phyloP scores from a whole-genome alignment of 2,113 vertebrate genomes.

The Lucifuga dentata region DNA sequence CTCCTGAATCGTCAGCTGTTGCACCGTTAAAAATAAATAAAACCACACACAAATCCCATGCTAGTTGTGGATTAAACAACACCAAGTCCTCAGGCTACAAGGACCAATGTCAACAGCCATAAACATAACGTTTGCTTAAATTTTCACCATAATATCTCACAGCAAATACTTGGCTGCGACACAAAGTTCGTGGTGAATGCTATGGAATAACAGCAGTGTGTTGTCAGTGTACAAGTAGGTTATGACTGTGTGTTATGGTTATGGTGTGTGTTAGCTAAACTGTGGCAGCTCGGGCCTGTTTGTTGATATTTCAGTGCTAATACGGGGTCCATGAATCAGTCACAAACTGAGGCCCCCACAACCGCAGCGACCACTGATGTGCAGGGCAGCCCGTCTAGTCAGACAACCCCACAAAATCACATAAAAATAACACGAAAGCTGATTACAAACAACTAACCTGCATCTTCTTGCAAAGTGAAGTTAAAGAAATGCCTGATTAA shows the following conservation, averaged over 20 bases:
- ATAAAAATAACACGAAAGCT: not conserved
- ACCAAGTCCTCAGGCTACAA: constrained; percentile 37
- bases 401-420: constrained; percentile 2
- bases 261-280: not conserved
- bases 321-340: constrained; percentile 44
- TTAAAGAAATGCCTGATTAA: not conserved
- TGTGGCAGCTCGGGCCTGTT: constrained; percentile 11
- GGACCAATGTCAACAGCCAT: constrained; percentile 55
- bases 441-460: rapidly evolving
- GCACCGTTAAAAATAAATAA: constrained; percentile 83
- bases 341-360: constrained; percentile 60
- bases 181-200: constrained; percentile 61
- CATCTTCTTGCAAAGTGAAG: not conserved
- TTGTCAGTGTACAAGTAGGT: not conserved
- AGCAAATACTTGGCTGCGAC: constrained; percentile 47
- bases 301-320: constrained; percentile 43
- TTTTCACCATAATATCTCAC: constrained; percentile 29
- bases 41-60: constrained; percentile 80
- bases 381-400: constrained; percentile 45
- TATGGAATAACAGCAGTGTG: not conserved
- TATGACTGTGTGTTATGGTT: too few relatives aligned
- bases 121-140: not conserved
- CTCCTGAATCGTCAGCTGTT: constrained; percentile 80
- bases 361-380: constrained; percentile 54
- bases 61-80: constrained; percentile 75